Conservation (phyloP, 2,113 vertebrate genomes). For the Poeciliopsis turrubarensis region DNA sequence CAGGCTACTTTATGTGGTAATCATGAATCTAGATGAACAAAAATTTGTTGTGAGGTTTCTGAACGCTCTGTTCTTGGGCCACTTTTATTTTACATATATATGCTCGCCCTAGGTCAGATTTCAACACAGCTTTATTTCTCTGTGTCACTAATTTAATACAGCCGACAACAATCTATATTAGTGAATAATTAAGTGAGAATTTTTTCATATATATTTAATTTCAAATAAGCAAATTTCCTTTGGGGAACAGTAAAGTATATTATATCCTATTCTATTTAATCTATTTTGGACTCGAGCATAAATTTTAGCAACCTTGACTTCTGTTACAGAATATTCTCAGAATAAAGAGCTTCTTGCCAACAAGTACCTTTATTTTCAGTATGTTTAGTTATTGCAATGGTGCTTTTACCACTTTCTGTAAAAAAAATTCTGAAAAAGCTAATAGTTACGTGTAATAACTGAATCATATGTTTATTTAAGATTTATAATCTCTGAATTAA, state of each 20-base stretch:
- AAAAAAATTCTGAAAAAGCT: constrained; percentile 14
- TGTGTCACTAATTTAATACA: too few species aligned
- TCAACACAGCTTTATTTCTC: too few species aligned
- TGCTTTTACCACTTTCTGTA: not conserved
- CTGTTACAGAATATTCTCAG: not conserved
- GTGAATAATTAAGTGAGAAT: not conserved
- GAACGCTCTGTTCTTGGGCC: not conserved
- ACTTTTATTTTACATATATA: not conserved
- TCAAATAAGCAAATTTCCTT: too few species aligned
- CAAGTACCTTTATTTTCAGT: not conserved
- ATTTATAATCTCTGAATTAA: constrained; percentile 27
- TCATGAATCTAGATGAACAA: not conserved
- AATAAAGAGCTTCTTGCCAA: not conserved
- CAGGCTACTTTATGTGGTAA: not conserved
- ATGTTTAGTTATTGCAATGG: not conserved
- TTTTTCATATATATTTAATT: too few species aligned
- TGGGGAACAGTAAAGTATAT: too few species aligned
- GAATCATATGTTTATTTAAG: constrained; percentile 53
- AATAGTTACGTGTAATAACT: constrained; percentile 23
- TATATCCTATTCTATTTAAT: too few species aligned
- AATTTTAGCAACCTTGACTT: not conserved
- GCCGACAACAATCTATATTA: not conserved
- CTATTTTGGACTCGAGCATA: not conserved
- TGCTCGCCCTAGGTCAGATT: too few species aligned
- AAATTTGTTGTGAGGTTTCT: not conserved